These are phyloP conservation scores for Drosophila gaucha DNA, from an alignment of 2,888 invertebrate species.

Conservation along the genomic window DNA sequence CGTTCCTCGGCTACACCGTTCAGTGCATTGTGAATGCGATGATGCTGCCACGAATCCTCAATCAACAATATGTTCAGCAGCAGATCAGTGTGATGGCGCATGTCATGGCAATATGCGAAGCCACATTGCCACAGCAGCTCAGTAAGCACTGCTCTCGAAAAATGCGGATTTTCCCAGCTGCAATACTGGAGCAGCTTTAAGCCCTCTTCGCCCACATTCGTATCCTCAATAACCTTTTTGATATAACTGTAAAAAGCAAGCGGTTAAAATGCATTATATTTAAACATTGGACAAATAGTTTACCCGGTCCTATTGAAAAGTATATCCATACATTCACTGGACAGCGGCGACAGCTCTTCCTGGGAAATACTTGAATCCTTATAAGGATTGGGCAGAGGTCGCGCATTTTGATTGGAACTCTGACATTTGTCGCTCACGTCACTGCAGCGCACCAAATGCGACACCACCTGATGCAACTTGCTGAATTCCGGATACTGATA, in stretches of 20 bases:
- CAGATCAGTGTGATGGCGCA: constrained; percentile 96
- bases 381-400: constrained; percentile 90
- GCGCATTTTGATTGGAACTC: constrained; percentile 86
- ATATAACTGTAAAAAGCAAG: constrained; percentile 88
- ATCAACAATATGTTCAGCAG: constrained; percentile 93
- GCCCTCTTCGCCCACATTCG: constrained; percentile 95
- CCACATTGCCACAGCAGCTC: constrained; percentile 96
- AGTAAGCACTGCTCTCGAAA: constrained; percentile 94
- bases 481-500: constrained; percentile 98
- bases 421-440: constrained; percentile 91
- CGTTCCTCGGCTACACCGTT: constrained; percentile 94
- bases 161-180: constrained; percentile 98
- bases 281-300: constrained; percentile 45
- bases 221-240: constrained; percentile 97
- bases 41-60: constrained; percentile 98
- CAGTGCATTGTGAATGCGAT: constrained; percentile 96
- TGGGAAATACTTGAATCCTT: constrained; percentile 87
- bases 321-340: constrained; percentile 91
- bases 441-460: constrained; percentile 95
- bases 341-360: constrained; percentile 88
- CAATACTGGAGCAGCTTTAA: constrained; percentile 95
- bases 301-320: constrained; percentile 93
- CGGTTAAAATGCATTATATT: not conserved
- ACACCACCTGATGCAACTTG: constrained; percentile 96
- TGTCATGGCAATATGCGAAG: constrained; percentile 96